Percentiles rank a stretch among this genome's conserved stretches.
These are phyloP conservation scores for Corythaeola cristata DNA, from an alignment of 2,113 vertebrate genomes.

Conservation along the genomic window DNA sequence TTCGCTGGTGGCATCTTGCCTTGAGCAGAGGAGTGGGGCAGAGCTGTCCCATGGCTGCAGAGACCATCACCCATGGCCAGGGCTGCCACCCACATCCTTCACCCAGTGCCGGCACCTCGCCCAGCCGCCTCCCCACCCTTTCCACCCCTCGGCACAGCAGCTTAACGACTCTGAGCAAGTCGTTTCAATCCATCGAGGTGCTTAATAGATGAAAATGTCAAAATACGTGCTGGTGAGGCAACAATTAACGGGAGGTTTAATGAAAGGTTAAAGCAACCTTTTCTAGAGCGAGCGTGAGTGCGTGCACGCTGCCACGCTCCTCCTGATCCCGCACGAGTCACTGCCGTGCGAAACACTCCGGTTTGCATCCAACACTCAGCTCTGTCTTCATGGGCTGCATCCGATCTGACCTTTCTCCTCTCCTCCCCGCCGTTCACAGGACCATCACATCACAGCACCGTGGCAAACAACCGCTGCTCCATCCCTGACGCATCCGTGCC, in stretches of 20 bases:
- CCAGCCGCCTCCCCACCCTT: fast-evolving
- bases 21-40: not conserved
- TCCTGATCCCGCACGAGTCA: not conserved
- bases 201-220: not conserved
- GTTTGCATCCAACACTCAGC: fast-evolving
- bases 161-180: not conserved
- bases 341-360: fast-evolving
- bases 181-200: fast-evolving
- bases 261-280: not conserved
- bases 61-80: fast-evolving
- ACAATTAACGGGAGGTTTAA: not conserved
- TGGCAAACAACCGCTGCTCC: not conserved
- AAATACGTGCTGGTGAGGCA: not conserved
- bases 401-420: not conserved
- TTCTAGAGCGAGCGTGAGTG: not conserved
- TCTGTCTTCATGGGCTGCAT: fast-evolving
- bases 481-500: not conserved
- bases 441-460: fast-evolving
- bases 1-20: not conserved
- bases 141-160: fast-evolving
- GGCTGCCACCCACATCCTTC: not conserved
- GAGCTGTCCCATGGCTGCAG: fast-evolving
- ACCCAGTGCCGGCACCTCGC: fast-evolving
- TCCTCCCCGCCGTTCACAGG: fast-evolving
- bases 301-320: fast-evolving